These are phyloP conservation scores for Gymnoscelis rufifasciata DNA, from an alignment of 2,888 invertebrate species.

Conservation along the genomic window DNA sequence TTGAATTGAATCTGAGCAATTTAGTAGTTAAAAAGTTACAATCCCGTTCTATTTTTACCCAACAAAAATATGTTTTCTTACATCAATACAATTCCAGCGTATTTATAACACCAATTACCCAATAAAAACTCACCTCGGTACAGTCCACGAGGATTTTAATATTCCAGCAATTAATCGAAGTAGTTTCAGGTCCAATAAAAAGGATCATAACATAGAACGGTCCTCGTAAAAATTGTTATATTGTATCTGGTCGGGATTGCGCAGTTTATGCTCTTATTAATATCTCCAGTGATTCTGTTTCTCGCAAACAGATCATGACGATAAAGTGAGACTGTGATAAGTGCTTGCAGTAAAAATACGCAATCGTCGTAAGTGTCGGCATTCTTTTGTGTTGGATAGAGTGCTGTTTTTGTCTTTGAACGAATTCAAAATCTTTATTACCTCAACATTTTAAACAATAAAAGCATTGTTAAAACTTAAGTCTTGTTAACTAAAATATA, in stretches of 20 bases:
- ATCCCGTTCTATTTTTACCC: too few species aligned
- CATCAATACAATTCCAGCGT: too few species aligned
- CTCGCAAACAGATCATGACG: not conserved
- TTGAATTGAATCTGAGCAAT: too few species aligned
- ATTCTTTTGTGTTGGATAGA: too few species aligned
- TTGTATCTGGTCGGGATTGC: slow-evolving; percentile 24
- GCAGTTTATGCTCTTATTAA: slow-evolving; percentile 26
- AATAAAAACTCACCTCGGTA: slow-evolving; percentile 3
- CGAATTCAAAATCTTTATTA: too few species aligned
- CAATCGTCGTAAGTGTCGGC: too few species aligned
- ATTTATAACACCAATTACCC: slow-evolving; percentile 14
- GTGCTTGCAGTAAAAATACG: not conserved
- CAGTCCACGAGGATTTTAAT: slow-evolving; percentile 12
- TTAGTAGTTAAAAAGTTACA: too few species aligned
- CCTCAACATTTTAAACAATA: too few species aligned
- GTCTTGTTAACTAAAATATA: too few species aligned
- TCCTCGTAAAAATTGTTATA: slow-evolving; percentile 27
- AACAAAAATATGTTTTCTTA: too few species aligned
- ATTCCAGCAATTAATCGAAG: slow-evolving; percentile 24
- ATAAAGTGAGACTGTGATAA: not conserved
- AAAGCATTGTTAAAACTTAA: too few species aligned
- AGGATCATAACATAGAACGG: slow-evolving; percentile 29
- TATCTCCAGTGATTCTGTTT: slow-evolving; percentile 3
- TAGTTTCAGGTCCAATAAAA: slow-evolving; percentile 25
- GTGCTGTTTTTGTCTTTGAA: too few species aligned